phyloP scores from a whole-genome alignment of 2,797 vertebrate genomes.

The Brotogeris chrysoptera region DNA sequence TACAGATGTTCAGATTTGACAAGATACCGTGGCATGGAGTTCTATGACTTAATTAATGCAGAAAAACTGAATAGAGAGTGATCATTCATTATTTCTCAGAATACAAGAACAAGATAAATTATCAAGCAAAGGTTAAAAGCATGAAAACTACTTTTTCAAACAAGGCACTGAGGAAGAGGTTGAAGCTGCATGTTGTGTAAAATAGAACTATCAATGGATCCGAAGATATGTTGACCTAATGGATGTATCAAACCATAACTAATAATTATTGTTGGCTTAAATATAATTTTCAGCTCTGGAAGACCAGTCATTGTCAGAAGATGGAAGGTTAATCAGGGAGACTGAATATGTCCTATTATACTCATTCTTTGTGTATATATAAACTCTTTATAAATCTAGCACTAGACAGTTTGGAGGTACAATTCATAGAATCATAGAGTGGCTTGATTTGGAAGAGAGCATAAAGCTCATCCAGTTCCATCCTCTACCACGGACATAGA shows the following conservation, averaged over 20 bases:
- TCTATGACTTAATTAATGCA: conserved; percentile 22
- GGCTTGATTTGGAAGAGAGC: neutral
- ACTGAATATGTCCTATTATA: neutral
- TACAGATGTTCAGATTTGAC: neutral
- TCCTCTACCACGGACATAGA: neutral
- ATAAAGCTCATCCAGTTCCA: neutral
- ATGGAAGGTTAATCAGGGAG: neutral
- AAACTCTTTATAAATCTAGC: neutral
- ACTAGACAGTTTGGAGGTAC: neutral
- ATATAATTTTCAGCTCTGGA: neutral
- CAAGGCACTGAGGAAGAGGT: neutral
- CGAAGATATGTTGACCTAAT: neutral
- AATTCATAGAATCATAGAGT: neutral
- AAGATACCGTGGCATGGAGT: neutral
- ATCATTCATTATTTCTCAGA: conserved; percentile 20
- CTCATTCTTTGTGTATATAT: neutral
- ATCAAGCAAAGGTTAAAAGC: neutral
- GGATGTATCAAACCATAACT: neutral
- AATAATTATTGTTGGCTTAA: neutral
- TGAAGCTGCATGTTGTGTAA: neutral
- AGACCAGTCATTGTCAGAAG: neutral
- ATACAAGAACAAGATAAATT: neutral
- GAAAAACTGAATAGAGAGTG: neutral
- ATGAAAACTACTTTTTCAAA: neutral
- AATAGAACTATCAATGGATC: neutral